A percentile compares a stretch with the other conserved stretches of the same genome.
These are phyloP conservation scores for Helostoma temminkii DNA, from an alignment of 2,797 vertebrate species.

Conservation along the genomic window DNA sequence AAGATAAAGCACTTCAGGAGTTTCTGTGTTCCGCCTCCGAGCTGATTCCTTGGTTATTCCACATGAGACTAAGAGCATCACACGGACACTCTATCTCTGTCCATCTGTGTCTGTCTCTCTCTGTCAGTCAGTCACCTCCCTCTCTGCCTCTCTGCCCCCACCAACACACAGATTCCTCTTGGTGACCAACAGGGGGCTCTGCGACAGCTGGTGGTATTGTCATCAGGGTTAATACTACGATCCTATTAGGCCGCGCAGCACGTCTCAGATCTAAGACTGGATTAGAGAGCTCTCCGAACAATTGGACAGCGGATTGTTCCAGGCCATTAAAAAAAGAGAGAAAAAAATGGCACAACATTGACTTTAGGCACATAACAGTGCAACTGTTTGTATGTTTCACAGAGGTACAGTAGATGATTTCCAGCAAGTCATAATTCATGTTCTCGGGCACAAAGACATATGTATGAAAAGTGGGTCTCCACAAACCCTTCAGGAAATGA, in stretches of 20 bases:
- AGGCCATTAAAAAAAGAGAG: conserved; percentile 38
- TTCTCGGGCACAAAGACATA: too few species aligned
- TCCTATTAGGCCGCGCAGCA: conserved; percentile 84
- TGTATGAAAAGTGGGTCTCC: too few species aligned
- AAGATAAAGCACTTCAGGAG: conserved; percentile 62
- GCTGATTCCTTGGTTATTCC: conserved; percentile 66
- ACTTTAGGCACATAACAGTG: conserved; percentile 24
- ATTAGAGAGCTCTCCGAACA: conserved; percentile 94
- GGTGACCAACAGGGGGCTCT: conserved; percentile 82
- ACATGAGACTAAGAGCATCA: conserved; percentile 67
- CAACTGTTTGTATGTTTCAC: conserved; percentile 2
- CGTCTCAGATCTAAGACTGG: conserved; percentile 88
- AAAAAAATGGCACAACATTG: conserved; percentile 25
- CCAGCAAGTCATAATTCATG: too few species aligned
- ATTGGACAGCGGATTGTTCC: conserved; percentile 86
- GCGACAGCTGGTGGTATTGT: conserved; percentile 86
- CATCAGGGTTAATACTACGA: conserved; percentile 85
- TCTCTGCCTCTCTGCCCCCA: conserved; percentile 29
- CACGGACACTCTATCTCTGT: conserved; percentile 48
- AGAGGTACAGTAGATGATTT: neutral
- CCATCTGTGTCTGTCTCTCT: conserved; percentile 38
- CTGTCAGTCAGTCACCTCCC: conserved; percentile 61
- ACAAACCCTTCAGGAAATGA: too few species aligned
- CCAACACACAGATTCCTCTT: conserved; percentile 43
- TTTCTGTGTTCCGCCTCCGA: conserved; percentile 34